A percentile compares a stretch with the other conserved stretches of the same genome.
These are phyloP conservation scores for Tortricodes alternella DNA, from an alignment of 2,888 invertebrate genomes.

Conservation along the genomic window DNA sequence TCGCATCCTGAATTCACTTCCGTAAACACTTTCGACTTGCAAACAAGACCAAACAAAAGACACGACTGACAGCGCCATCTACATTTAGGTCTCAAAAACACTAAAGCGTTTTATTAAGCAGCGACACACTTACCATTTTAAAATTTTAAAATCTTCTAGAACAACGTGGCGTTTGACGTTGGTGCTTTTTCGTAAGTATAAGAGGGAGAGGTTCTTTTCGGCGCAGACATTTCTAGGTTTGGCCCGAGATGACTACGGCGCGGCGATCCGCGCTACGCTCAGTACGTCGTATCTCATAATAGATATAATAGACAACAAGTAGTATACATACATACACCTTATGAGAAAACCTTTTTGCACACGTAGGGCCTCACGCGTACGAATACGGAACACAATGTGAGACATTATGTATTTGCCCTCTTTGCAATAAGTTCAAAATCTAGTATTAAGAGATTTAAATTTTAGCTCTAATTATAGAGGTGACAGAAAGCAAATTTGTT, in stretches of 20 bases:
- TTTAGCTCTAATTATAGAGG: no score
- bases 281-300: constrained; percentile 43
- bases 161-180: constrained; percentile 39
- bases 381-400: no score
- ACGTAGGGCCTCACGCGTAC: no score
- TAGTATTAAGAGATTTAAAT: no score
- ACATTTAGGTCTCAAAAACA: not conserved
- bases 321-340: no score
- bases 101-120: no score
- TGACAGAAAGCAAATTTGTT: no score
- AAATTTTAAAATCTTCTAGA: constrained; percentile 35
- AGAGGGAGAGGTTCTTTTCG: constrained; percentile 36
- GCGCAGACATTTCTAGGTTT: constrained; percentile 51
- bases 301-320: no score
- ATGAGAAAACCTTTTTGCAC: no score
- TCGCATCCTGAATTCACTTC: not conserved
- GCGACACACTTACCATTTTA: constrained; percentile 68
- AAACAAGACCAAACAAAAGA: constrained; percentile 19
- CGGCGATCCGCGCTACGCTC: constrained; percentile 54
- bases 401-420: no score
- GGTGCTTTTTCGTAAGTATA: constrained; percentile 44
- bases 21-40: constrained; percentile 7
- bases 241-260: constrained; percentile 58
- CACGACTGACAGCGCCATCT: constrained; percentile 28
- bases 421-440: no score